A percentile compares a stretch with the other conserved stretches of the same genome.
These are phyloP conservation scores for Ammospiza nelsoni DNA, from an alignment of 2,113 vertebrate species.

Conservation along the genomic window DNA sequence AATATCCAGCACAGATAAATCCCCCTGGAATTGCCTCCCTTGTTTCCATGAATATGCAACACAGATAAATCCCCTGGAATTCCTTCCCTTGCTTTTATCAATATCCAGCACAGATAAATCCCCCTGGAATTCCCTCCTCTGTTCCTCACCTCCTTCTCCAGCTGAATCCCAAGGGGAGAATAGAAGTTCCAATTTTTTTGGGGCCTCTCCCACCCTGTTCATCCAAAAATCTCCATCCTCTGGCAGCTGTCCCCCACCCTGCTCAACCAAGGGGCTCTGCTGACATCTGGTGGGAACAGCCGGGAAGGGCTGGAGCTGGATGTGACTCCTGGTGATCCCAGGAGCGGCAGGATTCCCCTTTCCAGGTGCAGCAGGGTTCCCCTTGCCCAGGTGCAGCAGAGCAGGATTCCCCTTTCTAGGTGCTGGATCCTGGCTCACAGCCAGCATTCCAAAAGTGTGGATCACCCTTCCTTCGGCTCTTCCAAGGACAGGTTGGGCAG, in stretches of 20 bases:
- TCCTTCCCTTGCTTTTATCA: neutral
- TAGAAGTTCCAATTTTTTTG: rapidly evolving
- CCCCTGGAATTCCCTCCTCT: neutral
- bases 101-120: neutral
- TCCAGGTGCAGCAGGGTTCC: too few species aligned
- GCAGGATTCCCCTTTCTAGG: neutral
- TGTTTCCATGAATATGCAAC: neutral
- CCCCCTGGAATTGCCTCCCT: too few species aligned
- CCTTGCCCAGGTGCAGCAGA: too few species aligned
- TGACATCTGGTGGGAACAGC: neutral
- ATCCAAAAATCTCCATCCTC: neutral
- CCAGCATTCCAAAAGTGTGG: neutral
- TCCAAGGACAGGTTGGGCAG: neutral
- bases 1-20: neutral
- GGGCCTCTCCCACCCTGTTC: too few species aligned
- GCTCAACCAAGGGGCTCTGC: neutral
- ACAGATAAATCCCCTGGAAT: neutral
- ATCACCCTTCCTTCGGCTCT: neutral
- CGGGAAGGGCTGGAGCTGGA: neutral
- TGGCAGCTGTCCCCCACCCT: rapidly evolving
- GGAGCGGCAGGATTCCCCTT: too few species aligned
- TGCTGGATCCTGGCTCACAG: rapidly evolving
- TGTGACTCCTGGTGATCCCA: neutral
- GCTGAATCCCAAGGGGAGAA: rapidly evolving
- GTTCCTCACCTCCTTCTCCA: neutral